phyloP scores from a whole-genome alignment of 2,113 vertebrate species.

The Carlito syrichta region DNA sequence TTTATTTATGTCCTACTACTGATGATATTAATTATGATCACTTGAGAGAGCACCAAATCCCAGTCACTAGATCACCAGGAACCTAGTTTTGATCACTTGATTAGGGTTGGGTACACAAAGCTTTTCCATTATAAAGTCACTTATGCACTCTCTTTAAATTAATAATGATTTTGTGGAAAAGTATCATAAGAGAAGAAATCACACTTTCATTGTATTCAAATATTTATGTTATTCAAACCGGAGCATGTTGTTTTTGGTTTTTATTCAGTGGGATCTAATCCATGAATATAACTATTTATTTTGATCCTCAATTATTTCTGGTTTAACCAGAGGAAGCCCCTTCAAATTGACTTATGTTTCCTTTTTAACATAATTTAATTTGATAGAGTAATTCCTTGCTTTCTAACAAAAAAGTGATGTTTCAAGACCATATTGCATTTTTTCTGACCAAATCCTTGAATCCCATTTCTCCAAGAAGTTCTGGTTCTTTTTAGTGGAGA shows the following conservation, averaged over 20 bases:
- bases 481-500: not conserved
- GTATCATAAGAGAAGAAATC: not conserved
- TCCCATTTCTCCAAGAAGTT: not conserved
- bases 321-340: not conserved
- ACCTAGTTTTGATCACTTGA: not conserved
- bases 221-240: not conserved
- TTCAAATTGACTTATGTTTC: not conserved
- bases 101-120: not conserved
- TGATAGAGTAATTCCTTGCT: not conserved
- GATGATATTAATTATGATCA: not conserved
- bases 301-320: not conserved
- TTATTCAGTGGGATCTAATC: not conserved
- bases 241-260: not conserved
- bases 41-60: too few species aligned
- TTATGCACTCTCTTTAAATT: not conserved
- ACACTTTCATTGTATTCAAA: not conserved
- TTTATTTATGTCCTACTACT: not conserved
- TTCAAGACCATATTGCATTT: not conserved
- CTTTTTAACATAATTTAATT: not conserved
- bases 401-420: not conserved
- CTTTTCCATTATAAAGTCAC: not conserved
- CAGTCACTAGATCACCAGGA: too few species aligned
- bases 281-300: not conserved
- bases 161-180: not conserved
- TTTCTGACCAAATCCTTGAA: not conserved